A percentile compares a stretch with the other conserved stretches of the same genome.
Evolutionary conservation across 2,113 vertebrate genomes (phyloP).

Genomic region (Rynchops niger): DNA sequence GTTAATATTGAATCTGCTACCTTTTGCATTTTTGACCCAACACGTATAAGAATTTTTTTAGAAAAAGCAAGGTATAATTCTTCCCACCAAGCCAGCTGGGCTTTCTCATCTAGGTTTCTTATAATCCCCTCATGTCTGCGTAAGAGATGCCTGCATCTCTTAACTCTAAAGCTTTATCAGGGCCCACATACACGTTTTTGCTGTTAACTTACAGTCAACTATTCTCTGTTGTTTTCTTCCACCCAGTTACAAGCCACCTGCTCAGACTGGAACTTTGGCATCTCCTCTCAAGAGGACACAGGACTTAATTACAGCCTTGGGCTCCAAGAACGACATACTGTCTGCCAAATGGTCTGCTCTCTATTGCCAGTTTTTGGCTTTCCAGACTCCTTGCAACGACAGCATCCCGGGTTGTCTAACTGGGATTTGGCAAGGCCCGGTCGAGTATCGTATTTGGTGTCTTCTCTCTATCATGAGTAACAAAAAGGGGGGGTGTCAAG

Average conservation of each 20-base stretch:
- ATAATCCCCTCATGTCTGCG: neutral
- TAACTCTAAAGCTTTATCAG: neutral
- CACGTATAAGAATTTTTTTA: neutral
- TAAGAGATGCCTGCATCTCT: neutral
- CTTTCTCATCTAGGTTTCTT: neutral
- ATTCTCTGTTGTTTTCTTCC: neutral
- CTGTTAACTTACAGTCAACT: neutral
- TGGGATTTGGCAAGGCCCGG: neutral
- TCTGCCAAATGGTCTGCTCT: conserved; percentile 29
- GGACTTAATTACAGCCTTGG: conserved; percentile 1
- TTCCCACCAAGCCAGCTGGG: neutral
- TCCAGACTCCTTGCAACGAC: neutral
- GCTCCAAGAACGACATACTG: conserved; percentile 20
- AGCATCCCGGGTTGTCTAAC: neutral
- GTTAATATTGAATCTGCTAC: neutral
- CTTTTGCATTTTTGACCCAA: neutral
- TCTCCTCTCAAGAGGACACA: neutral
- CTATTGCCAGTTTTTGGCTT: neutral
- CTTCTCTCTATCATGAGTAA: neutral
- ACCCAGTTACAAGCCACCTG: conserved; percentile 20
- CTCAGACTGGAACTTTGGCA: conserved; percentile 37
- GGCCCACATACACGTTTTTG: neutral
- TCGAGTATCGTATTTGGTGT: neutral
- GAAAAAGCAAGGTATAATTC: neutral
- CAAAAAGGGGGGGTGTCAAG: neutral